Conservation (phyloP, 2,888 invertebrate species). For the Apotomis turbidana region DNA sequence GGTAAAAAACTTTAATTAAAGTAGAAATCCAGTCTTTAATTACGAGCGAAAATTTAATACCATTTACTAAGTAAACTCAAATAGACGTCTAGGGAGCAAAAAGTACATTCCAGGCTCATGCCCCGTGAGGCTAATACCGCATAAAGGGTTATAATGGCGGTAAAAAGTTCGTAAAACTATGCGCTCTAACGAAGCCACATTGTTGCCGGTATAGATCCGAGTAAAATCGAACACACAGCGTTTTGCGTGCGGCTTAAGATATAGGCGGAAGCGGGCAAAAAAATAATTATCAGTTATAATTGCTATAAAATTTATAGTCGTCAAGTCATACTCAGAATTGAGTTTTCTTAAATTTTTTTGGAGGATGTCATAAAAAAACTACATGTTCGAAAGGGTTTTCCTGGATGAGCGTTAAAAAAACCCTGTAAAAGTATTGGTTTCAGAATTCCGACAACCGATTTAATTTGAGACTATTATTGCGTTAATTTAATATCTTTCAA, state of each 20-base stretch:
- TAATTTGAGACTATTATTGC: too few species aligned
- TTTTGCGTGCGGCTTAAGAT: slow-evolving; percentile 33
- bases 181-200: slow-evolving; percentile 77
- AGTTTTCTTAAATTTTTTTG: too few species aligned
- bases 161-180: slow-evolving; percentile 68
- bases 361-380: too few species aligned
- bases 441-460: too few species aligned
- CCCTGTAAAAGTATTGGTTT: too few species aligned
- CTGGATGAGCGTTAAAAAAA: too few species aligned
- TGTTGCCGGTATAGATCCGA: slow-evolving; percentile 68
- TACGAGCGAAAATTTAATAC: slow-evolving; percentile 5
- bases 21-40: background rate
- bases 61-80: slow-evolving; percentile 5
- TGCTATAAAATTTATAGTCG: too few species aligned
- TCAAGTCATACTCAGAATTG: too few species aligned
- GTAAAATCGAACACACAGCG: slow-evolving; percentile 66
- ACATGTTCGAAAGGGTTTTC: too few species aligned
- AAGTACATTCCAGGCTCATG: slow-evolving; percentile 14
- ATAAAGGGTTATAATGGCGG: slow-evolving; percentile 38
- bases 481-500: too few species aligned
- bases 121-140: slow-evolving; percentile 9
- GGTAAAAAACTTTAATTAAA: background rate
- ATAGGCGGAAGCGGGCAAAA: background rate
- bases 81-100: slow-evolving; percentile 21
- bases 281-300: too few species aligned